These are phyloP conservation scores for Drosophila ezoana DNA, from an alignment of 2,888 invertebrate species.

Conservation along the genomic window DNA sequence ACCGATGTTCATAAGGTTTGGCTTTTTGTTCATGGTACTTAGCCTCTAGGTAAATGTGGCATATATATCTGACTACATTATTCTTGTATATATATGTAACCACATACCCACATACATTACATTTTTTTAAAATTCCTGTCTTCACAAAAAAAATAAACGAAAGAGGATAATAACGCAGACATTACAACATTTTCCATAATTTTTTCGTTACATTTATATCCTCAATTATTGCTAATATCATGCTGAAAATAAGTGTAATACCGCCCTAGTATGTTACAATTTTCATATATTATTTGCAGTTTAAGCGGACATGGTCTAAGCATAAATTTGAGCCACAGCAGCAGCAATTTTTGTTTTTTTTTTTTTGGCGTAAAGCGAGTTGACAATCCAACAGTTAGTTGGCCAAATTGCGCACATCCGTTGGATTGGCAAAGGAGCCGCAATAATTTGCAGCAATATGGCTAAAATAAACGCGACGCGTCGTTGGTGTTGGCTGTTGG, in stretches of 20 bases:
- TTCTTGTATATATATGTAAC: no score
- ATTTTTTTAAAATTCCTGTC: no score
- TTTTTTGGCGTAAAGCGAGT: conserved; percentile 35
- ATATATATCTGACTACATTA: no score
- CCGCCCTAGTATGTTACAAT: conserved; percentile 1
- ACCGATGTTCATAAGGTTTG: no score
- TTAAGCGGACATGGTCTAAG: conserved; percentile 25
- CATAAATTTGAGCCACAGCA: conserved; percentile 29
- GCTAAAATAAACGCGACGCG: conserved; percentile 69
- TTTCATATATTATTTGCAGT: conserved; percentile 23
- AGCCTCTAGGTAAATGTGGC: no score
- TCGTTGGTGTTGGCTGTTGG: conserved; percentile 8
- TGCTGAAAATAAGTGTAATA: conserved; percentile 20
- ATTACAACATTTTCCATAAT: background rate
- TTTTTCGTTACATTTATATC: conserved; percentile 1
- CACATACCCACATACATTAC: background rate
- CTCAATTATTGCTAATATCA: conserved; percentile 17
- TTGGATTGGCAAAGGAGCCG: conserved; percentile 51
- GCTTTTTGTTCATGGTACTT: no score
- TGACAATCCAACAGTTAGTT: conserved; percentile 57
- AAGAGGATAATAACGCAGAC: background rate
- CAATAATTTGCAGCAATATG: conserved; percentile 73
- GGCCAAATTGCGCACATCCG: conserved; percentile 73
- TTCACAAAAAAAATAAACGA: no score
- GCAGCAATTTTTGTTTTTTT: conserved; percentile 18